Evolutionary conservation across 2,797 vertebrate genomes (phyloP), one percentile per base, ranked within the genome.

Genomic region (Falco concolor): DNA sequence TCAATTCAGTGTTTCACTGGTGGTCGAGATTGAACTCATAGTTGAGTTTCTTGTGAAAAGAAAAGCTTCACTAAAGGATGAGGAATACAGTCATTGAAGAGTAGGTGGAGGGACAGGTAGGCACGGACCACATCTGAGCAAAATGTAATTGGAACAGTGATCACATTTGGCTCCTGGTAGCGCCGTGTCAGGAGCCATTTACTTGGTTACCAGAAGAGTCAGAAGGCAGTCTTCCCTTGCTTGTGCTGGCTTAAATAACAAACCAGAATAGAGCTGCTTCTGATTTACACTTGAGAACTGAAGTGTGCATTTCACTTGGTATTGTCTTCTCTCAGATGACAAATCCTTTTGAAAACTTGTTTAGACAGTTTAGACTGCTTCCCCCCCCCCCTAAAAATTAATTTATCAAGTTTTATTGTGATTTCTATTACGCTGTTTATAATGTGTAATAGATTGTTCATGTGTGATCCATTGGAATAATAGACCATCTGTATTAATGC

Each of bases 1-100:
- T 97, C 93, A 97, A 92, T 97, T 96, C 96, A 88, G 32, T 2
- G 2, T 93, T 94, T 89, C 88, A 91, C 81, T 86, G 68, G 79
- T 95, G 86, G 87, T 61, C 90, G 68, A 94, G 92, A 79, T 73
- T 72, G 79, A 94, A 59, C 45, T 30, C 12, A 4, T 72, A 68
- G 84, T 76, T 3, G 53, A 90, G 88, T 84, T 96, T 73, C 56
- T 45, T 54, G 36, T 52, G 49, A 25, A 77, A 49, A 54, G n/a
- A 82, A 64, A 47, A 80, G 49, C 52, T 61, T 75, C 27, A 21
- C 20, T 30, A 34, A 94, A 83, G 84, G 28, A 47, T 65, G 53
- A 89, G 50, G 60, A 91, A 84, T 45, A 27, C 36, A 82, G 74
- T 24, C 84, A 76, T 1, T 57, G 47, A 84, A 86, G 49, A 81